Evolutionary conservation across 2,797 vertebrate species (phyloP).

Genomic region (Oryzias sinensis): DNA sequence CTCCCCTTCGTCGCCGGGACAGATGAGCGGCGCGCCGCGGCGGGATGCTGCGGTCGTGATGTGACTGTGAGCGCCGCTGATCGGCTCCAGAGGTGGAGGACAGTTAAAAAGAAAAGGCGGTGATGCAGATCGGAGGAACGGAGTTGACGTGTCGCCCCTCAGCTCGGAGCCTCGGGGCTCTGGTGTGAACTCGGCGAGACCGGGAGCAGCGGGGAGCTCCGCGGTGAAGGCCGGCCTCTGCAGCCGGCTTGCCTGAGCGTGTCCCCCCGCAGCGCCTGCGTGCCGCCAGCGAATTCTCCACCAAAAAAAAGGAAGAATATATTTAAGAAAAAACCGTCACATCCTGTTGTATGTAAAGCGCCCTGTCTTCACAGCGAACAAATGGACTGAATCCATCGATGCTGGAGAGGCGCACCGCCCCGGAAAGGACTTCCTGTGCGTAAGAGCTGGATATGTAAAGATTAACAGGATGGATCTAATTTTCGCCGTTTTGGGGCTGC

Average conservation of each 20-base stretch:
- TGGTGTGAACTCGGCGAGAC: slow-evolving; percentile 60
- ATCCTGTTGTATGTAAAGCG: slow-evolving; percentile 2
- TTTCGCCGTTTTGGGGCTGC: slow-evolving; percentile 85
- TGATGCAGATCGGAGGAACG: no score
- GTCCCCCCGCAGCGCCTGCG: slow-evolving; percentile 32
- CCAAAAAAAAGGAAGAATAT: background rate
- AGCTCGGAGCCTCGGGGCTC: slow-evolving; percentile 59
- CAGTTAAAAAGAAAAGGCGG: no score
- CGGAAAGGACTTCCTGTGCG: slow-evolving; percentile 75
- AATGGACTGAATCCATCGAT: slow-evolving; percentile 40
- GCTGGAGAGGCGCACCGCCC: slow-evolving; percentile 55
- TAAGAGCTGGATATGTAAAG: slow-evolving; percentile 86
- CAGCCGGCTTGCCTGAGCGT: slow-evolving; percentile 35
- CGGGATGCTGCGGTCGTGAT: slow-evolving; percentile 62
- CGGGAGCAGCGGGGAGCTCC: slow-evolving; percentile 19
- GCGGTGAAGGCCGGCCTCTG: slow-evolving; percentile 56
- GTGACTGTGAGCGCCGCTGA: slow-evolving; percentile 47
- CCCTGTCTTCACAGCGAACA: slow-evolving; percentile 21
- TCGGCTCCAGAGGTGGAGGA: slow-evolving; percentile 7
- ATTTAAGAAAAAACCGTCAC: background rate
- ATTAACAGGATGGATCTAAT: slow-evolving; percentile 93
- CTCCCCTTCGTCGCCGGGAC: slow-evolving; percentile 48
- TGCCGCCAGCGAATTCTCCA: slow-evolving; percentile 18
- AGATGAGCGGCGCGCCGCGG: slow-evolving; percentile 59
- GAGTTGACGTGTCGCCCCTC: slow-evolving; percentile 16